These are phyloP conservation scores for Styela plicata DNA, from an alignment of 23 tunicate species.

Conservation along the genomic window DNA sequence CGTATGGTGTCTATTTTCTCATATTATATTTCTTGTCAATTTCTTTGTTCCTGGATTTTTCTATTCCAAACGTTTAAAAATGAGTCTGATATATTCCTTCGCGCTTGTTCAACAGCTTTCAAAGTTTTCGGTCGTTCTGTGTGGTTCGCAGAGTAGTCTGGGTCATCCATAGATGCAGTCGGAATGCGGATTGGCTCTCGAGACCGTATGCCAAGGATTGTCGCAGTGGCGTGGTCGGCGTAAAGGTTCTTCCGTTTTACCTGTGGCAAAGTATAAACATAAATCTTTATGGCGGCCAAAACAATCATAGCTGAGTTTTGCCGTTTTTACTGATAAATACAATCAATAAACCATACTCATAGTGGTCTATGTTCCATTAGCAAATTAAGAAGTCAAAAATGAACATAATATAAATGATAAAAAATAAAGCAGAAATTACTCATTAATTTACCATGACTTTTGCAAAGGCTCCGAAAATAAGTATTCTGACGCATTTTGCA, in stretches of 20 bases:
- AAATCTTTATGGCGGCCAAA: no score
- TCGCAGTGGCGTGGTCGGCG: slow-evolving; percentile 18
- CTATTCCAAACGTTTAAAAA: slow-evolving; percentile 25
- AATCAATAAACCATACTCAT: no score
- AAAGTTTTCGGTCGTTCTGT: slow-evolving; percentile 1
- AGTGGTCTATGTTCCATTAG: no score
- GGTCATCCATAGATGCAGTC: slow-evolving; percentile 7
- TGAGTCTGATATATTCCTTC: slow-evolving; percentile 20
- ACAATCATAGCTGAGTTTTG: no score
- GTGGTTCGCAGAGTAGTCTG: background rate
- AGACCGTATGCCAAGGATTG: slow-evolving; percentile 16
- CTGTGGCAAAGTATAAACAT: slow-evolving; percentile 1
- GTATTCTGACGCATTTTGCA: no score
- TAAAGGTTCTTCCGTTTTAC: slow-evolving; percentile 6
- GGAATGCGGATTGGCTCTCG: slow-evolving; percentile 13
- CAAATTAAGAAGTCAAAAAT: no score
- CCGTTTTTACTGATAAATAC: no score
- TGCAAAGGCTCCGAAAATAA: no score
- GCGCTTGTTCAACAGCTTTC: slow-evolving; percentile 21
- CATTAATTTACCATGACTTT: no score
- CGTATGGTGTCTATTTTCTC: background rate
- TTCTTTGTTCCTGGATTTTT: background rate
- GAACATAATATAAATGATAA: no score
- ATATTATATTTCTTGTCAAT: background rate
- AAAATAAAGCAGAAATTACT: no score